Evolutionary conservation across 2,888 invertebrate species (phyloP).

Genomic region (Drosophila mercatorum): DNA sequence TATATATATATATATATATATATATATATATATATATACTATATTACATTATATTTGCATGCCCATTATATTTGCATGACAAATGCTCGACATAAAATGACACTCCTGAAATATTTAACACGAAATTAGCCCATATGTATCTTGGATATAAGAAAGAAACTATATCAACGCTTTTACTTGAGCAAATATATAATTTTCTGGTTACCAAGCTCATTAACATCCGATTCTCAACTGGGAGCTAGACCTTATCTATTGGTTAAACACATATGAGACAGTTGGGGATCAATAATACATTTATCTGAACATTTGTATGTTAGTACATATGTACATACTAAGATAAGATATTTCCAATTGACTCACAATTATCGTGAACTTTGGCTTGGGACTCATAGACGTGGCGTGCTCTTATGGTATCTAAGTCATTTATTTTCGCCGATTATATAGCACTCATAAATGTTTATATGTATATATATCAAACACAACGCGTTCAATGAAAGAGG

Average conservation of each 20-base stretch:
- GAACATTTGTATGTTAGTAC: too few relatives aligned
- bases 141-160: too few relatives aligned
- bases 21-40: too few relatives aligned
- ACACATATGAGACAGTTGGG: conserved; percentile 27
- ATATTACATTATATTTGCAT: too few relatives aligned
- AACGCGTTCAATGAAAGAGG: conserved; percentile 36
- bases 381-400: conserved; percentile 7
- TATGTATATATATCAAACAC: conserved; percentile 7
- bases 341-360: conserved; percentile 34
- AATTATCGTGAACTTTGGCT: conserved; percentile 37
- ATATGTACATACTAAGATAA: conserved; percentile 25
- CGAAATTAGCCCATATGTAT: too few relatives aligned
- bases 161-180: not conserved
- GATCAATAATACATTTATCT: conserved; percentile 10
- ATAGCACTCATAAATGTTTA: conserved; percentile 9
- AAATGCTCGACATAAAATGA: too few relatives aligned
- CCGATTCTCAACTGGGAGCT: conserved; percentile 1
- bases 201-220: conserved; percentile 17
- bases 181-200: not conserved
- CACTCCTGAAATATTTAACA: too few relatives aligned
- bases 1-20: too few relatives aligned
- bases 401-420: not conserved
- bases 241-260: not conserved
- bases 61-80: too few relatives aligned
- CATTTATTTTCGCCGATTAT: conserved; percentile 9